Percentiles rank a stretch among this genome's conserved stretches.
These are phyloP conservation scores for Plutella xylostella DNA, from an alignment of 2,888 invertebrate species.

Conservation along the genomic window DNA sequence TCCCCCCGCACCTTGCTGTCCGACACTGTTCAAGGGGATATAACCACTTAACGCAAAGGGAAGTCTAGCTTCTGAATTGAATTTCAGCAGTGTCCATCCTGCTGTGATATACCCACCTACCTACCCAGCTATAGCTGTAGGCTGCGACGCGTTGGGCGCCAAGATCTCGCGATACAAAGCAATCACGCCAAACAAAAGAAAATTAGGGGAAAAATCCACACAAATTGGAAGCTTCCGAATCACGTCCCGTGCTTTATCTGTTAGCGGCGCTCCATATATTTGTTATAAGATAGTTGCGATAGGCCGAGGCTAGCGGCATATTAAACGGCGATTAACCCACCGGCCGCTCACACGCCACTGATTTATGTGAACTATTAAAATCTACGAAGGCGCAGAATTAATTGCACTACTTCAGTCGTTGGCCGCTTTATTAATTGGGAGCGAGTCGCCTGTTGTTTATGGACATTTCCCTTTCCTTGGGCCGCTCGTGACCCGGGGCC, in stretches of 20 bases:
- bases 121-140: not conserved
- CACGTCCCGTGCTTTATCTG: slow-evolving; percentile 38
- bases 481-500: slow-evolving; percentile 52
- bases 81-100: slow-evolving; percentile 36
- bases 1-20: slow-evolving; percentile 29
- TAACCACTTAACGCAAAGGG: slow-evolving; percentile 64
- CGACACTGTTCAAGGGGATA: slow-evolving; percentile 47
- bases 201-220: slow-evolving; percentile 24
- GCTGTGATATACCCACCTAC: not conserved
- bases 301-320: slow-evolving; percentile 48
- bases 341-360: slow-evolving; percentile 45
- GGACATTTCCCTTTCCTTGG: slow-evolving; percentile 55
- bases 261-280: slow-evolving; percentile 28
- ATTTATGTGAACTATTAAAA: slow-evolving; percentile 70
- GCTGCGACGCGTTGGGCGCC: slow-evolving; percentile 15
- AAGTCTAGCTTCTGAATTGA: slow-evolving; percentile 58
- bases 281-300: slow-evolving; percentile 28
- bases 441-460: slow-evolving; percentile 65
- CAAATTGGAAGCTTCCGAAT: slow-evolving; percentile 25
- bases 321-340: slow-evolving; percentile 68
- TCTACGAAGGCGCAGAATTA: slow-evolving; percentile 68
- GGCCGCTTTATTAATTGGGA: slow-evolving; percentile 67
- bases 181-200: slow-evolving; percentile 19
- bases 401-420: slow-evolving; percentile 63
- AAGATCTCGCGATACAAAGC: slow-evolving; percentile 4